These are phyloP conservation scores for Bubo blakistoni DNA, from an alignment of 2,113 vertebrate species.

Conservation along the genomic window DNA sequence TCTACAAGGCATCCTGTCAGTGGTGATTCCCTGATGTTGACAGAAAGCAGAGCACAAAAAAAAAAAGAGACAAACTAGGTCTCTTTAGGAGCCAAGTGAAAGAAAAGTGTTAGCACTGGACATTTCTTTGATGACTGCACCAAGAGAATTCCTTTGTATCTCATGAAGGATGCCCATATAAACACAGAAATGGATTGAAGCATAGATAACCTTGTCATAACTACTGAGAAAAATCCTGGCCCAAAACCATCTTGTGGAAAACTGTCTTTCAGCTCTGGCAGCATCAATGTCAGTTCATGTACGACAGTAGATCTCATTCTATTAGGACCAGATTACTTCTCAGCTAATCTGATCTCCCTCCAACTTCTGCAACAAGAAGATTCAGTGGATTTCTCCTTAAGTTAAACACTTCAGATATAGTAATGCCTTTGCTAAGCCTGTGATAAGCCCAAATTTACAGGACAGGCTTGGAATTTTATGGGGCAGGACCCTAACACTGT, in stretches of 20 bases:
- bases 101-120: not conserved
- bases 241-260: not conserved
- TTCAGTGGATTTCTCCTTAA: not conserved
- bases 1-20: not conserved
- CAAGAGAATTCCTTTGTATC: not conserved
- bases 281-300: not conserved
- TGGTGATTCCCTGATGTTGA: not conserved
- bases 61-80: not conserved
- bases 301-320: not conserved
- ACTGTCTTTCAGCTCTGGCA: not conserved
- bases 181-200: not conserved
- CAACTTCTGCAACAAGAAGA: not conserved
- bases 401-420: not conserved
- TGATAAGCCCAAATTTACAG: not conserved
- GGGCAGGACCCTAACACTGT: not conserved
- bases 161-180: not conserved
- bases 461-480: not conserved
- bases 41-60: not conserved
- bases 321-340: not conserved
- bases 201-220: not conserved
- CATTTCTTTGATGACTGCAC: not conserved
- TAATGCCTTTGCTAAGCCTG: not conserved
- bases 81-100: not conserved
- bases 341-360: not conserved
- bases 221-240: not conserved